Base-by-base conservation (phyloP, 2,888 invertebrate species). In the Macrosoma leucophasiata region DNA sequence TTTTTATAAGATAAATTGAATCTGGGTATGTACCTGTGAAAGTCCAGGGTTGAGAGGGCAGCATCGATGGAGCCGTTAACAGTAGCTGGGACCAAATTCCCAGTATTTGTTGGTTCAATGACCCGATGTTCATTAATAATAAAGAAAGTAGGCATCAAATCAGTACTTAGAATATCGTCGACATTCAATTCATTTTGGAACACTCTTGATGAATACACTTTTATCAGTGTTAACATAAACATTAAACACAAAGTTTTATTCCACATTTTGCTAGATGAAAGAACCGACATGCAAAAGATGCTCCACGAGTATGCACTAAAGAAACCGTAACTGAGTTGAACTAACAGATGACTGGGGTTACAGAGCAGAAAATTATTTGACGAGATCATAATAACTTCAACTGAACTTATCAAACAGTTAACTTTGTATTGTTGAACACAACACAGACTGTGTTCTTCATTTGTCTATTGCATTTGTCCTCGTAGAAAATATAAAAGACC, bases 1-100 rank as follows among this genome's bases (percentile, higher is more conserved):
- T n/a, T n/a, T n/a, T n/a, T n/a, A n/a, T n/a, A n/a, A n/a, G n/a
- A n/a, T n/a, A n/a, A n/a, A n/a, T n/a, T n/a, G n/a, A n/a, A n/a
- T n/a, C n/a, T n/a, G n/a, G n/a, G n/a, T n/a, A n/a, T 46, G 44
- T 72, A 91, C 91, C 91, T 89, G 63, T 92, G 91, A 73, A 84
- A 92, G 35, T 81, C 82, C 79, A 92, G 88, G 4, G 89, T 88
- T 11, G 84, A 78, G 13, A 90, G 73, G 0, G 91, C 92, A 20
- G 86, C 85, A 46, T 81, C 74, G 21, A 90, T 87, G 3, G 87
- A 86, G 7, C 91, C 91, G 56, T 89, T 85, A 0, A 63, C 53
- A 15, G 54, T n/a, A n/a, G n/a, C 70, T 39, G 65, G 65, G 39
- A 39, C 42, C n/a, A 42, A 28, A 30, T 42, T 35, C 13, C 38